phyloP scores from a whole-genome alignment of 2,888 invertebrate species.

The Prosapia bicincta region DNA sequence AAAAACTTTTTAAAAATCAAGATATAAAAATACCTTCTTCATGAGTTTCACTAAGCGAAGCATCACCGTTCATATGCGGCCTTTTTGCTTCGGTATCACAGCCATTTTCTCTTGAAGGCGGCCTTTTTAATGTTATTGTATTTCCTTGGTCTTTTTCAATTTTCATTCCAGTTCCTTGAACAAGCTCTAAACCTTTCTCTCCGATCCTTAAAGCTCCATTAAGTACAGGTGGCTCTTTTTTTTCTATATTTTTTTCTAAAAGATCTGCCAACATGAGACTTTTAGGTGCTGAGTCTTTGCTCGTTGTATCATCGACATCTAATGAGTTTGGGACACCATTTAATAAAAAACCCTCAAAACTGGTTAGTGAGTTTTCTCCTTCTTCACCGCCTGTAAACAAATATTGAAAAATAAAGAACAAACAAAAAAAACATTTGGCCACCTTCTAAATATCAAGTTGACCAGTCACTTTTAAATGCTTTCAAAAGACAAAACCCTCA shows the following conservation, averaged over 20 bases:
- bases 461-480: no score
- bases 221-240: conserved; percentile 53
- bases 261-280: conserved; percentile 78
- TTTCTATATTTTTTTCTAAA: conserved; percentile 69
- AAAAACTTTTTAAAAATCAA: no score
- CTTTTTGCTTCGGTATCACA: conserved; percentile 34
- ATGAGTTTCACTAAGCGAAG: conserved; percentile 25
- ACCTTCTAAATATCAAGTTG: no score
- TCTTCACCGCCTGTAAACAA: conserved; percentile 21
- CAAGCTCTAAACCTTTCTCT: conserved; percentile 57
- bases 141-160: conserved; percentile 4
- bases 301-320: conserved; percentile 50
- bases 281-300: conserved; percentile 43
- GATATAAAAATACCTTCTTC: conserved; percentile 30
- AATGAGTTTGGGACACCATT: conserved; percentile 55
- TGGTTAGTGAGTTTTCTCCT: conserved; percentile 57
- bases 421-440: no score
- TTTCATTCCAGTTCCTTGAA: conserved; percentile 44
- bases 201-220: conserved; percentile 57
- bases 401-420: no score
- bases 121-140: conserved; percentile 16
- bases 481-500: no score
- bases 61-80: conserved; percentile 39
- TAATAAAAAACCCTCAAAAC: conserved; percentile 59
- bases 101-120: conserved; percentile 28